Evolutionary conservation across 2,888 invertebrate genomes (phyloP), one percentile per base, ranked within the genome.

Genomic region (Euplexia lucipara): DNA sequence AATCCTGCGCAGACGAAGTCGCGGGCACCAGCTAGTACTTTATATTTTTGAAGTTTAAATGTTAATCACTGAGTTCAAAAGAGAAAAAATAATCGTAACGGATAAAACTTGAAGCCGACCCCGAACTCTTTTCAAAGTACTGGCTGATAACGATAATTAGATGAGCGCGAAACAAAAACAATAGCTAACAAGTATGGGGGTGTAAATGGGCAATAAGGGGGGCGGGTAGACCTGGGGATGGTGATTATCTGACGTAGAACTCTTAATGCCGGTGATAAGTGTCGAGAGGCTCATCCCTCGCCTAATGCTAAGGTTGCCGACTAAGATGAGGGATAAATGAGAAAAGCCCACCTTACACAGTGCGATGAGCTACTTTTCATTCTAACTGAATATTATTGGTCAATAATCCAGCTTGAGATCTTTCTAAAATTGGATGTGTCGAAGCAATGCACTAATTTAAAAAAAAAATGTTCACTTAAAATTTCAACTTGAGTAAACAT

Each of bases 191-290:
- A 71, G 48, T 53, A 20, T 14, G 26, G 18, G 30, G 52, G 52
- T 39, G 47, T 47, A 44, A 72, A 56, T 49, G 53, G 44, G 37
- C 52, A 20, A 42, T 34, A 34, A 37, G 16, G 18, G 39, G 42
- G 72, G 60, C 5, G 42, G n/a, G 32, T 7, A 12, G 18, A 42
- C 12, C 12, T 3, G 37, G 34, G 53, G 18, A 57, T 56, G 54
- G 76, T 76, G 65, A 79, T 70, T 62, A 73, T 67, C 64, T 54
- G 63, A 67, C 54, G 63, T 58, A 60, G 35, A 68, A 72, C 65
- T 76, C 66, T 61, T 73, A 81, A 79, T 71, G 77, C 53, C 49
- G 39, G 69, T 59, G 52, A 73, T 79, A 69, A 81, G 62, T 54
- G 57, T 39, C 61, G 54, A 53, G 51, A 52, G 65, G 22, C 72